Evolutionary conservation across 2,113 vertebrate species (phyloP).

Genomic region (Colossoma macropomum): DNA sequence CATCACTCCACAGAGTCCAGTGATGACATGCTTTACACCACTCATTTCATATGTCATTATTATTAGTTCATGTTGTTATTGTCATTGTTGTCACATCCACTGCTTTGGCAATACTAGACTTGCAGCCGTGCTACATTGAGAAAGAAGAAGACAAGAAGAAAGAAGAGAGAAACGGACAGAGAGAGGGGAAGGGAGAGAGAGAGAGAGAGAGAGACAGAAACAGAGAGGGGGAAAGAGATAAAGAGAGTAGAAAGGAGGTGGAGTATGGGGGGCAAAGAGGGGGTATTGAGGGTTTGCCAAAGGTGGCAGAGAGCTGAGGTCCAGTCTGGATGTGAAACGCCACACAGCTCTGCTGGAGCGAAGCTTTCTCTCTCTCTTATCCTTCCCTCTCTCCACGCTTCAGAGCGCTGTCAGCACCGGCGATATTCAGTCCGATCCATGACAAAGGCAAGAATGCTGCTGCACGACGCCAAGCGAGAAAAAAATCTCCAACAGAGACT

Average conservation of each 20-base stretch:
- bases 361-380: background rate
- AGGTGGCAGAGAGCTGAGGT: conserved; percentile 15
- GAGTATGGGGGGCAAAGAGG: too few relatives aligned
- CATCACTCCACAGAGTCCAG: too few relatives aligned
- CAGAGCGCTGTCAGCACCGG: conserved; percentile 44
- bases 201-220: conserved; percentile 4
- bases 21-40: too few relatives aligned
- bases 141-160: too few relatives aligned
- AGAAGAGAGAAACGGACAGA: too few relatives aligned
- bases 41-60: too few relatives aligned
- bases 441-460: conserved; percentile 35
- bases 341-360: conserved; percentile 27
- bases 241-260: too few relatives aligned
- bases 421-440: conserved; percentile 41
- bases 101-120: too few relatives aligned
- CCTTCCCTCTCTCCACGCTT: conserved; percentile 15
- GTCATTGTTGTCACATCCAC: too few relatives aligned
- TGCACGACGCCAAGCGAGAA: background rate
- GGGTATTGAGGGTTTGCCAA: conserved; percentile 18
- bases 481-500: conserved; percentile 36
- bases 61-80: too few relatives aligned
- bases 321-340: conserved; percentile 26
- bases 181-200: background rate
- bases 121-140: too few relatives aligned
- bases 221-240: too few relatives aligned